Percentiles rank a stretch among this genome's conserved stretches.
These are phyloP conservation scores for Petrosia ficiformis DNA, from an alignment of 37 sponge, comb jelly and placozoan genomes.

Conservation along the genomic window DNA sequence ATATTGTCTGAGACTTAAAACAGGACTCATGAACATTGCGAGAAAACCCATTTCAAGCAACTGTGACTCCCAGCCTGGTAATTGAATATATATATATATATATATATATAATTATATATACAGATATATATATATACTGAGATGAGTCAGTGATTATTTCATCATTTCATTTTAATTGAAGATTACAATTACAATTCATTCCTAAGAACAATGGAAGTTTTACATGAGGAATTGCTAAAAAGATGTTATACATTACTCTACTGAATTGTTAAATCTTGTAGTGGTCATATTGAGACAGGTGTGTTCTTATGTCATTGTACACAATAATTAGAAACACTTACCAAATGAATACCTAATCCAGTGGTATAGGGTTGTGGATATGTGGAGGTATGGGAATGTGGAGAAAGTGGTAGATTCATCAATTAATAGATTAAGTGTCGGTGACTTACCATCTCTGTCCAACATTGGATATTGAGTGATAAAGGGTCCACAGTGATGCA, in stretches of 20 bases:
- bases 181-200: no score
- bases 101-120: neutral
- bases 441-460: constrained; percentile 83
- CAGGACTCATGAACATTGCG: constrained; percentile 82
- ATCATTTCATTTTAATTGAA: no score
- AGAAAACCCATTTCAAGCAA: constrained; percentile 91
- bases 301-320: neutral
- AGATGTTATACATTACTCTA: no score
- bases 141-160: no score
- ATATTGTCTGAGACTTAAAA: constrained; percentile 57
- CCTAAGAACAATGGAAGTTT: no score
- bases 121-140: neutral
- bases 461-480: constrained; percentile 87
- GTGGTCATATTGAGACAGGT: no score
- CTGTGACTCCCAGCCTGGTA: constrained; percentile 93
- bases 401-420: neutral
- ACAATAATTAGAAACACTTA: constrained; percentile 16
- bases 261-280: no score
- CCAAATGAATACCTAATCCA: constrained; percentile 71
- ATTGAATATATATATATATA: neutral
- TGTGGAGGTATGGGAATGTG: neutral
- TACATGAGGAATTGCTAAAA: no score
- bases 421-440: neutral
- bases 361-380: neutral
- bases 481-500: constrained; percentile 67